Evolutionary conservation across 1,140 invertebrate genomes (phyloP).

Genomic region (Dendrolimus kikuchii): DNA sequence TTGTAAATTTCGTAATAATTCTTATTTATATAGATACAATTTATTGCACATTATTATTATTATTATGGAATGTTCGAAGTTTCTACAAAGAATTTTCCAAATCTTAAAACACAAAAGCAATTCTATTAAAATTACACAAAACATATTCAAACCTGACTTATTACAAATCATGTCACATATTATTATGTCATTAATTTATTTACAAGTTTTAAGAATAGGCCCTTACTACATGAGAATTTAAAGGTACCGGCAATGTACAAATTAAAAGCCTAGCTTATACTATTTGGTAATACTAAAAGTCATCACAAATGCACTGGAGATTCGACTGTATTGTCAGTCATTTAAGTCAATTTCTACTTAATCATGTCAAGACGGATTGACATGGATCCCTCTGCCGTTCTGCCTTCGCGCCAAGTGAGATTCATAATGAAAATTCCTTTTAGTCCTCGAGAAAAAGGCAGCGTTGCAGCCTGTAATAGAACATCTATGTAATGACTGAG

Average conservation of each 20-base stretch:
- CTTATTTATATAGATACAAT: conserved; percentile 45
- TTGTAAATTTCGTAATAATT: conserved; percentile 37
- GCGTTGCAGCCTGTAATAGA: conserved; percentile 78
- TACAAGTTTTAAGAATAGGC: too few species aligned
- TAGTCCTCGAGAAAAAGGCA: conserved; percentile 81
- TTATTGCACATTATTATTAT: conserved; percentile 58
- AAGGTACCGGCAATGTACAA: conserved; percentile 39
- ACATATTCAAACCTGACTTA: too few species aligned
- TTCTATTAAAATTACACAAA: conserved; percentile 3
- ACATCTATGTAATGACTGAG: conserved; percentile 77
- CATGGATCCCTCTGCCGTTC: conserved; percentile 36
- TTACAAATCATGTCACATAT: too few species aligned
- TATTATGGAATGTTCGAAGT: conserved; percentile 56
- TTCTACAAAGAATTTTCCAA: conserved; percentile 4
- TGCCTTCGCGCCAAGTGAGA: conserved; percentile 64
- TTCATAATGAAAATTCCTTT: conserved; percentile 79
- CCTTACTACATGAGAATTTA: conserved; percentile 32
- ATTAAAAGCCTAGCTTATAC: conserved; percentile 9
- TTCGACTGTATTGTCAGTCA: conserved; percentile 20
- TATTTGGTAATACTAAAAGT: conserved; percentile 40
- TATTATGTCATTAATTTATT: too few species aligned
- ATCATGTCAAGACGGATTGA: conserved; percentile 42
- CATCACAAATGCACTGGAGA: conserved; percentile 62
- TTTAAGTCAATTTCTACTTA: conserved; percentile 12
- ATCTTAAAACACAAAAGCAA: conserved; percentile 1